Percentiles rank a stretch among this genome's conserved stretches.
Conservation (phyloP, 2,888 invertebrate species). For the Ceramica pisi region DNA sequence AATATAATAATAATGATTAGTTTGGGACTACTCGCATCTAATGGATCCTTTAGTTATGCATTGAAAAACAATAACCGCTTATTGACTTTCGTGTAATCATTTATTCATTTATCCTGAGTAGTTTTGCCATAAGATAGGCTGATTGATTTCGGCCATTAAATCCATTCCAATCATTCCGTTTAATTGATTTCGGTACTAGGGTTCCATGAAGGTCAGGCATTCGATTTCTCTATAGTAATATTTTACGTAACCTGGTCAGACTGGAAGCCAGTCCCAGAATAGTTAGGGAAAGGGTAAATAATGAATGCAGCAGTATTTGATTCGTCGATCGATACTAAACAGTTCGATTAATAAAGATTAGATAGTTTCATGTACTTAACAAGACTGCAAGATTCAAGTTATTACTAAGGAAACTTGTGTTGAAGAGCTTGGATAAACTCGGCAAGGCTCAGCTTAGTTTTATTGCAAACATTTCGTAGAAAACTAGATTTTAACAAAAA, state of each 20-base stretch:
- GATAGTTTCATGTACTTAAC: conserved; percentile 32
- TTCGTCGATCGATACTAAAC: conserved; percentile 16
- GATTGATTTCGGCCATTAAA: conserved; percentile 16
- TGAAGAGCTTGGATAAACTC: conserved; percentile 2
- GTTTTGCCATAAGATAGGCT: neutral
- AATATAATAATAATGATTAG: neutral
- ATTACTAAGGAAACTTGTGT: conserved; percentile 14
- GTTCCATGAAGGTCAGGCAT: conserved; percentile 32
- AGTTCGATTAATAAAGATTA: conserved; percentile 26
- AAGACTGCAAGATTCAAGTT: conserved; percentile 20
- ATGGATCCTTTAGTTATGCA: neutral
- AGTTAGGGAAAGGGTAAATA: conserved; percentile 38
- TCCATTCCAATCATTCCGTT: conserved; percentile 13
- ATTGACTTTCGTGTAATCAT: conserved; percentile 6
- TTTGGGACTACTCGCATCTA: neutral
- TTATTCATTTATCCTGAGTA: conserved; percentile 17
- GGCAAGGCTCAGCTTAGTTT: neutral
- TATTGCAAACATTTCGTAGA: conserved; percentile 13
- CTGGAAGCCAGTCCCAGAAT: conserved; percentile 36
- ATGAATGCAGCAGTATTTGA: conserved; percentile 25
- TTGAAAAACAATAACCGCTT: conserved; percentile 19
- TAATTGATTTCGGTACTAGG: conserved; percentile 30
- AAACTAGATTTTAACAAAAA: conserved; percentile 1
- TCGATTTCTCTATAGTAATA: conserved; percentile 22
- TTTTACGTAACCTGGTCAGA: conserved; percentile 15